A percentile compares a stretch with the other conserved stretches of the same genome.
Conservation (phyloP, 2,888 invertebrate species). For the Coelopa pilipes region DNA sequence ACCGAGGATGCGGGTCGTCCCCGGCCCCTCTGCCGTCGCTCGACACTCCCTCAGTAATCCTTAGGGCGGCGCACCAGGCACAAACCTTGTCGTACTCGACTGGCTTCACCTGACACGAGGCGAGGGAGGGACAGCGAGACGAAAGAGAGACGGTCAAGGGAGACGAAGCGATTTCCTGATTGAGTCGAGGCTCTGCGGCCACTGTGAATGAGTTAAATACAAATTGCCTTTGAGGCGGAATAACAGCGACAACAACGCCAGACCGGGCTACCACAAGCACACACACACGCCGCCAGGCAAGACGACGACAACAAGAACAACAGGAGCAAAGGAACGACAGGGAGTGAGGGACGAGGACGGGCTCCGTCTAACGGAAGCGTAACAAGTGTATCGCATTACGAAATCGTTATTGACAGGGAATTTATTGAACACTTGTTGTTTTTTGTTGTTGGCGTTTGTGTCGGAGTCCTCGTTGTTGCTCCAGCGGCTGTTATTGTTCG, state of each 20-base stretch:
- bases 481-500: constrained; percentile 15
- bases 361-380: background rate
- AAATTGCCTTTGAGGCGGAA: constrained; percentile 28
- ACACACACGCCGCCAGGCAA: background rate
- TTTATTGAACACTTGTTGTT: constrained; percentile 46
- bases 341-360: no score
- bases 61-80: no score
- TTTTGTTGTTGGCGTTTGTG: constrained; percentile 12
- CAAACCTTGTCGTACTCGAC: no score
- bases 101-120: no score
- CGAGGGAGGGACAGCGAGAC: no score
- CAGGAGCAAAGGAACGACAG: no score
- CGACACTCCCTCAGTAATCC: no score
- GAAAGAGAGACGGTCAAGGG: no score
- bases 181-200: constrained; percentile 5
- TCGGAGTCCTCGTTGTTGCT: constrained; percentile 23
- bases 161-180: constrained; percentile 10
- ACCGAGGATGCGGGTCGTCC: no score
- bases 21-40: no score
- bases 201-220: constrained; percentile 31
- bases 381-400: constrained; percentile 53
- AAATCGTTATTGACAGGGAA: constrained; percentile 52
- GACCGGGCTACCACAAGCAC: no score
- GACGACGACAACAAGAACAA: no score
- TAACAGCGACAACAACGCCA: constrained; percentile 10